Base-by-base conservation (phyloP, 2,888 invertebrate species). In the Drosophila emarginata region DNA sequence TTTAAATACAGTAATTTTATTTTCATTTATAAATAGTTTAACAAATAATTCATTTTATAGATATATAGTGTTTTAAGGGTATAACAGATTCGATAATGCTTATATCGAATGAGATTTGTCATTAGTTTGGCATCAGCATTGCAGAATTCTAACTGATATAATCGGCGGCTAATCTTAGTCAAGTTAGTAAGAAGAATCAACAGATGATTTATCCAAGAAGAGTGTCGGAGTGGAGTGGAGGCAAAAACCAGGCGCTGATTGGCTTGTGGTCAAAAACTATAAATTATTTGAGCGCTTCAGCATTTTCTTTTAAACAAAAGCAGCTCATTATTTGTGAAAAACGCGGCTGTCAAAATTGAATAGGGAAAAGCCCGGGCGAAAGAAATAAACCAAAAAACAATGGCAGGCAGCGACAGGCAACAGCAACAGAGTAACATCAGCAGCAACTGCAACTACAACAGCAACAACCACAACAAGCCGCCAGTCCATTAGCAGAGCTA, bases 321-420 rank as follows among this genome's bases (percentile, higher is more conserved):
- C 78, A 76, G 78, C 88, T 89, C 89, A 89, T 89, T 89, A 89
- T 80, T 86, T 80, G 73, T 79, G 74, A 87, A 80, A 89, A 88
- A 84, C 77, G 79, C 80, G 86, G 72, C 84, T 88, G 88, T 84
- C 84, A 88, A 84, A 88, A 88, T 83, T 80, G 87, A 86, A 88
- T 83, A 86, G 80, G 77, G 72, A 82, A 77, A 82, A 77, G 75
- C 67, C 66, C 45, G 59, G 50, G 45, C 26, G 53, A 50, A 70
- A 74, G 71, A 78, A 76, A 75, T 76, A 72, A 80, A 72, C 65
- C 72, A 77, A 80, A 80, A 77, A 40, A 84, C 80, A 84, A 79
- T 76, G 66, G 87, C 74, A 72, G 26, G 58, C 54, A 32, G 18
- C 57, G 54, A 15, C 66, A 51, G 66, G 23, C 58, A 52, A 23